Conservation (phyloP, 2,888 invertebrate genomes). For the Ceriagrion tenellum region DNA sequence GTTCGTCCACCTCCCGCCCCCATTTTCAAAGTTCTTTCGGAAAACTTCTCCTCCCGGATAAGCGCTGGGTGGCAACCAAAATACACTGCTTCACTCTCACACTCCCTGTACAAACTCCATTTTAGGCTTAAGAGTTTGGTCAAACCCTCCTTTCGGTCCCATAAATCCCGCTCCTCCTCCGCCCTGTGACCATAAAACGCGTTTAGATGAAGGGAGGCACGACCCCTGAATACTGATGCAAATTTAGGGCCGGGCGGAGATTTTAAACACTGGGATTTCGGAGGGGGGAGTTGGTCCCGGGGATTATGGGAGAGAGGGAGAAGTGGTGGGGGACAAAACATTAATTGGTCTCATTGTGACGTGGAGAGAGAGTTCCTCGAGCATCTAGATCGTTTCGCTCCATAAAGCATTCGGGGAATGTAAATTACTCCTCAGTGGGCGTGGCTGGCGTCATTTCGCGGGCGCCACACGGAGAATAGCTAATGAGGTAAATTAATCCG, state of each 20-base stretch:
- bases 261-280: slow-evolving; percentile 40
- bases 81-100: not conserved
- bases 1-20: not conserved
- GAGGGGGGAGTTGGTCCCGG: too few species aligned
- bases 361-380: slow-evolving; percentile 11
- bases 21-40: too few species aligned
- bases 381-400: not conserved
- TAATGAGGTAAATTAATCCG: slow-evolving; percentile 30
- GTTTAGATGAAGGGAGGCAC: slow-evolving; percentile 20
- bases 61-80: not conserved
- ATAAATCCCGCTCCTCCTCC: slow-evolving; percentile 22
- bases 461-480: not conserved
- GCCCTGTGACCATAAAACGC: slow-evolving; percentile 6
- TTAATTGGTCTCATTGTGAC: slow-evolving; percentile 59
- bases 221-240: slow-evolving; percentile 56
- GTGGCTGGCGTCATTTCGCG: not conserved
- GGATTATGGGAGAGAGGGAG: not conserved
- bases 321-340: not conserved
- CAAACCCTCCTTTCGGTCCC: slow-evolving; percentile 50
- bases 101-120: not conserved
- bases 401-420: slow-evolving; percentile 12
- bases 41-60: slow-evolving; percentile 8
- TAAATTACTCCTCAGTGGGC: slow-evolving; percentile 14
- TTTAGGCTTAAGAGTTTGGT: not conserved
- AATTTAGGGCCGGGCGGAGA: slow-evolving; percentile 30